phyloP scores from a whole-genome alignment of 2,113 vertebrate genomes.

The Pangasianodon gigas region DNA sequence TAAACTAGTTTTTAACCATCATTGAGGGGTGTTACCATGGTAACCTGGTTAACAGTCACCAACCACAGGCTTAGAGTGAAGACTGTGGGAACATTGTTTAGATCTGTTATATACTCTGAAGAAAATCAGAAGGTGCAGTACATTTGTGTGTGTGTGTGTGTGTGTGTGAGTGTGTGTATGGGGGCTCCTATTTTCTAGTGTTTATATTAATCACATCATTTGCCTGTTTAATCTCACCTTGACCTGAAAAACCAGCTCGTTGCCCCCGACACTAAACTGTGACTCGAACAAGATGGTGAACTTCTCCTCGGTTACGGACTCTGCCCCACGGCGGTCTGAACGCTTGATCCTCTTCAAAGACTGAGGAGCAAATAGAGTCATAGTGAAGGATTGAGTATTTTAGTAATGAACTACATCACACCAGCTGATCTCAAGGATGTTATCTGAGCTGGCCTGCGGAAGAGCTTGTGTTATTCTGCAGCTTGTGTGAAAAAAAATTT shows the following conservation, averaged over 20 bases:
- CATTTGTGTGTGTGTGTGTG: not conserved
- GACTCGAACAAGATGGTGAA: slow-evolving; percentile 98
- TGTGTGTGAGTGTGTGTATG: not conserved
- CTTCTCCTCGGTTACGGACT: slow-evolving; percentile 96
- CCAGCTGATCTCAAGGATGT: not conserved
- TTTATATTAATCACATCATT: slow-evolving; percentile 16
- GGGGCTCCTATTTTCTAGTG: not conserved
- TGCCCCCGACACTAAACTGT: slow-evolving; percentile 93
- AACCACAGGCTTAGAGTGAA: not conserved
- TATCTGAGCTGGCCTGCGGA: not conserved
- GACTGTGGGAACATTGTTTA: not conserved
- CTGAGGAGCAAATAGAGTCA: slow-evolving; percentile 61
- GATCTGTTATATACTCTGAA: not conserved
- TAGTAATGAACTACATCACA: not conserved
- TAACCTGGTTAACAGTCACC: not conserved
- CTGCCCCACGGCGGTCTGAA: slow-evolving; percentile 89
- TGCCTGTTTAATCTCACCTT: slow-evolving; percentile 76
- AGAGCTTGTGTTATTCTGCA: not conserved
- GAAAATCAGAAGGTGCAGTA: not conserved
- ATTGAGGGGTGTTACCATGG: not conserved
- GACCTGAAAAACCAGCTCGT: slow-evolving; percentile 95
- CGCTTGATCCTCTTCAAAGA: slow-evolving; percentile 96
- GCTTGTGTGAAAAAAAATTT: not conserved
- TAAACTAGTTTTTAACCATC: not conserved
- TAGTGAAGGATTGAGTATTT: not conserved